Evolutionary conservation across 2,113 vertebrate species (phyloP), one percentile per base, ranked within the genome.

Genomic region (Neogobius melanostomus): DNA sequence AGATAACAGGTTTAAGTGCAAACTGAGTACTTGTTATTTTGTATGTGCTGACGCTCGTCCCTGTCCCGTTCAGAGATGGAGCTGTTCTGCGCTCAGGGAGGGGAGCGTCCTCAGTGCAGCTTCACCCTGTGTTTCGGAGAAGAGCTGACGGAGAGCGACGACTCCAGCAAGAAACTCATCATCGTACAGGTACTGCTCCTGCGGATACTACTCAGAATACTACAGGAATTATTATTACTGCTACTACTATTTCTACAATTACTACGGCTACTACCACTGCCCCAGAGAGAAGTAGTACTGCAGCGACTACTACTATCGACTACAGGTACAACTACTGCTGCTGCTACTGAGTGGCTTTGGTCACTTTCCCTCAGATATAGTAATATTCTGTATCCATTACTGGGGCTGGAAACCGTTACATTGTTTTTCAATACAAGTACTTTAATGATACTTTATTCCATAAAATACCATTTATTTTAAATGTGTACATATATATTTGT

Each of bases 71-170:
- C 84, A 97, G 96, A 94, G 9, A 80, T 95, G 75, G 87, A 80
- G 1, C 45, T n/a, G 5, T 94, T 90, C 76, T 80, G 21, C 2
- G 44, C 59, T 0, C 79, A 77, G 5, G 89, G 90, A 0, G 93
- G 91, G 0, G 81, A 85, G 0, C 80, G 66, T 1, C 96, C 96
- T 10, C 74, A 92, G 67, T 93, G 73, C 78, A 80, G 89, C 56
- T 78, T 95, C 73, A 94, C 88, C 0, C 85, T 97, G 56, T 93
- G 95, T 68, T 94, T 97, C 7, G 95, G 94, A 28, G 94, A 96
- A 45, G 91, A 94, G 67, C 79, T 90, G 44, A 79, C 68, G 3
- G 68, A 68, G 49, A 21, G 44, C 0, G 93, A 89, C 4, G 79
- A 89, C 14, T 68, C 78, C 5, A 42, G 72, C 6, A 36, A 68